Evolutionary conservation across 2,888 invertebrate genomes (phyloP), one percentile per base, ranked within the genome.

Genomic region (Meiosimyza platycephala): DNA sequence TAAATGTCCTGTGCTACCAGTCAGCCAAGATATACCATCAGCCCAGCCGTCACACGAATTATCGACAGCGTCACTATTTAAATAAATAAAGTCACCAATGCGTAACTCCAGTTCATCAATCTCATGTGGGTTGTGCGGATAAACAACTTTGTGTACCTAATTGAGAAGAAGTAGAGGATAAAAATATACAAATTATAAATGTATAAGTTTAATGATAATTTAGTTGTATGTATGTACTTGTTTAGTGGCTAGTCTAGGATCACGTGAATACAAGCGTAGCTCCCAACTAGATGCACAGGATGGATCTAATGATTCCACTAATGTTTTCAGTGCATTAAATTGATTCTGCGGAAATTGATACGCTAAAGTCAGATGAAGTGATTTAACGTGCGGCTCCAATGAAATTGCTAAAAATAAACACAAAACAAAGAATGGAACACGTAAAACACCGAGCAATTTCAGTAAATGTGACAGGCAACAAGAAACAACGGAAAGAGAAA

Each of bases 1-100:
- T 79, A 96, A 88, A 82, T 92, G 92, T 1, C 96, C 96, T 72
- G 91, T 90, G 79, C 91, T 91, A 50, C 94, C 92, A 12, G 84
- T 84, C 18, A 86, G 78, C 86, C 86, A 87, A 15, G 86, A 87
- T 51, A 87, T 83, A 40, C 96, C 96, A 80, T 93, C 93, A 47
- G 94, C 93, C 96, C 96, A 97, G 68, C 95, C 95, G 87, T 96
- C 96, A 0, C 92, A 89, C 3, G 94, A 93, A 77, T 88, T 91
- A 69, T 91, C 90, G 67, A 94, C 88, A 59, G 93, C 93, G 77
- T 93, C 93, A 79, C 92, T 90, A 78, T 92, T 92, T 68, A 96
- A 90, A 85, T 95, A 96, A 77, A 97, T 92, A 84, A 93, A 95
- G 86, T 97, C 97, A 5, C 95, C 96, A 66, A 93, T 92, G 75